phyloP scores from a whole-genome alignment of 2,888 invertebrate species.

The Frankliniella intonsa region DNA sequence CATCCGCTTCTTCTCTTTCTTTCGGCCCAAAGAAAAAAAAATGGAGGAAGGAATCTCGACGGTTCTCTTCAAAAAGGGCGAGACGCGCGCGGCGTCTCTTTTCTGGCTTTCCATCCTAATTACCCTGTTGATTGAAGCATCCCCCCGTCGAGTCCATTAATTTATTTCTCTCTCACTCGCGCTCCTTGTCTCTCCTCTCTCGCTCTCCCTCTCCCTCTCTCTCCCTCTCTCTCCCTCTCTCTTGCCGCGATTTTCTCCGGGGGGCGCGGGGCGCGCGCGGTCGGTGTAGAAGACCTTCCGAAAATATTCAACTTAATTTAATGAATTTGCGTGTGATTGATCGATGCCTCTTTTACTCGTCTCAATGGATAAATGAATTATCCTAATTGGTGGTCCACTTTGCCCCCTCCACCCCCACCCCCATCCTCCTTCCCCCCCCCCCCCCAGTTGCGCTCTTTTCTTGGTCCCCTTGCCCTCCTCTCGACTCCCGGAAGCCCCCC shows the following conservation, averaged over 20 bases:
- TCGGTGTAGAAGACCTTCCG: background rate
- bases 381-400: constrained; percentile 6
- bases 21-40: background rate
- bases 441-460: too few relatives aligned
- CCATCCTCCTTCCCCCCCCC: background rate
- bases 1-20: background rate
- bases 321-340: constrained; percentile 17
- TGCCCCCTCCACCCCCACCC: too few relatives aligned
- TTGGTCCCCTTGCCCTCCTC: background rate
- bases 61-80: background rate
- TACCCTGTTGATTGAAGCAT: constrained; percentile 23
- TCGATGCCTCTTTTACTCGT: constrained; percentile 7
- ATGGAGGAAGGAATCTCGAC: background rate
- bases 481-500: background rate
- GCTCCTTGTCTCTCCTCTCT: too few relatives aligned
- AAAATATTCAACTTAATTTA: constrained; percentile 18
- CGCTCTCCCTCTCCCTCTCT: too few relatives aligned
- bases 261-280: background rate
- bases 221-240: too few relatives aligned
- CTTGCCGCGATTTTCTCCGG: too few relatives aligned
- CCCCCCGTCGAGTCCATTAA: constrained; percentile 8
- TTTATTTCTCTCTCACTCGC: background rate
- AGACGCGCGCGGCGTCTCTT: background rate
- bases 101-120: constrained; percentile 13
- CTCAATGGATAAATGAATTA: constrained; percentile 23